Evolutionary conservation across 2,113 vertebrate species (phyloP).

Genomic region (Stomatorhinus ivindoensis): DNA sequence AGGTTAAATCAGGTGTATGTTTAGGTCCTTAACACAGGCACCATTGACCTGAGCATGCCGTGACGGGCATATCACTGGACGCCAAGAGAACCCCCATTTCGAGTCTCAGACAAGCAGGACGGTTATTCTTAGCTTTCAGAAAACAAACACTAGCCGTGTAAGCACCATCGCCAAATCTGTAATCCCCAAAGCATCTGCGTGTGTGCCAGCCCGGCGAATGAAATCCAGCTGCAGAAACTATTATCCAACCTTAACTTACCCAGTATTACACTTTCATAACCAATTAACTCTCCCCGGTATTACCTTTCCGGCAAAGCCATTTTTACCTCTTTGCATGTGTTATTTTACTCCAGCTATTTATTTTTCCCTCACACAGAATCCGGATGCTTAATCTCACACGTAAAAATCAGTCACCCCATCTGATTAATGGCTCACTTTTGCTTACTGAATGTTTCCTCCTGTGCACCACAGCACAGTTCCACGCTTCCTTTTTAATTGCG

Average conservation of each 20-base stretch:
- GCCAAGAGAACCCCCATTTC: neutral
- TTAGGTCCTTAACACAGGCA: neutral
- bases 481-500: neutral
- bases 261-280: slow-evolving; percentile 5
- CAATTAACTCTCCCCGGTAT: neutral
- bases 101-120: neutral
- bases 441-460: neutral
- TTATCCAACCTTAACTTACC: slow-evolving; percentile 23
- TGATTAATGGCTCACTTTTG: neutral
- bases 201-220: slow-evolving; percentile 26
- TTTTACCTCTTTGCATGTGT: neutral
- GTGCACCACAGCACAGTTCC: neutral
- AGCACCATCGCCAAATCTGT: slow-evolving; percentile 28
- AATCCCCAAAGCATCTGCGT: slow-evolving; percentile 2
- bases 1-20: neutral
- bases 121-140: slow-evolving; percentile 25
- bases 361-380: neutral
- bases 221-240: slow-evolving; percentile 31
- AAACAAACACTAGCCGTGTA: neutral
- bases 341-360: neutral
- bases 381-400: neutral
- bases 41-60: neutral
- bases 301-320: neutral
- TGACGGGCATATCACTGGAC: neutral
- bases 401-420: neutral